Percentiles rank a stretch among this genome's conserved stretches.
Conservation (phyloP, 1,140 invertebrate genomes). For the Sycobia sp. region DNA sequence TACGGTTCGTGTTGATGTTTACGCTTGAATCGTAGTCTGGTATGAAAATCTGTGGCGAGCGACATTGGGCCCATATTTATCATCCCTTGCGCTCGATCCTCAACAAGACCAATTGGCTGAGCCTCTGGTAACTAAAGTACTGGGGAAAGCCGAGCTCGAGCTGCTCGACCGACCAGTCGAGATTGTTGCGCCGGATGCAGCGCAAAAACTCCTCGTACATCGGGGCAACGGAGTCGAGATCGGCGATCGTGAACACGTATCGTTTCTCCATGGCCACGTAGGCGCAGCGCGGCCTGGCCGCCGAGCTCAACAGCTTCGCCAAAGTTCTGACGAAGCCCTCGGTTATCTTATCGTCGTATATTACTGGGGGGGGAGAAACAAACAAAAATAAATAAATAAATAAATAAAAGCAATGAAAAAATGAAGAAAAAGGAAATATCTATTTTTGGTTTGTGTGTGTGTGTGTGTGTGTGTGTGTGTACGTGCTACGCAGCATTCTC, state of each 20-base stretch:
- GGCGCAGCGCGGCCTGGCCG: slow-evolving; percentile 59
- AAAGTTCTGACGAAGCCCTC: slow-evolving; percentile 79
- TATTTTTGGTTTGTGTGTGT: too few species aligned
- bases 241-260: slow-evolving; percentile 81
- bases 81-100: too few species aligned
- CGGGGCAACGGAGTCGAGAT: slow-evolving; percentile 79
- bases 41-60: too few species aligned
- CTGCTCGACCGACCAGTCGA: slow-evolving; percentile 67
- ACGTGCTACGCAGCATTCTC: too few species aligned
- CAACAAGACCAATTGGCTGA: slow-evolving; percentile 77
- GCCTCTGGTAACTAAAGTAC: slow-evolving; percentile 81
- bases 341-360: slow-evolving; percentile 86
- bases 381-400: not conserved
- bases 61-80: too few species aligned
- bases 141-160: slow-evolving; percentile 76
- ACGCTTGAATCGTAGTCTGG: too few species aligned
- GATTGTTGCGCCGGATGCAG: slow-evolving; percentile 60
- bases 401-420: too few species aligned
- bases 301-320: slow-evolving; percentile 68
- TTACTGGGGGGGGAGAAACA: slow-evolving; percentile 66
- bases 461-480: too few species aligned
- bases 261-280: slow-evolving; percentile 85
- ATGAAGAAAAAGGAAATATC: too few species aligned
- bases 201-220: slow-evolving; percentile 83
- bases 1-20: too few species aligned